Base-by-base conservation (phyloP, 2,888 invertebrate species). In the Allygus modestus region DNA sequence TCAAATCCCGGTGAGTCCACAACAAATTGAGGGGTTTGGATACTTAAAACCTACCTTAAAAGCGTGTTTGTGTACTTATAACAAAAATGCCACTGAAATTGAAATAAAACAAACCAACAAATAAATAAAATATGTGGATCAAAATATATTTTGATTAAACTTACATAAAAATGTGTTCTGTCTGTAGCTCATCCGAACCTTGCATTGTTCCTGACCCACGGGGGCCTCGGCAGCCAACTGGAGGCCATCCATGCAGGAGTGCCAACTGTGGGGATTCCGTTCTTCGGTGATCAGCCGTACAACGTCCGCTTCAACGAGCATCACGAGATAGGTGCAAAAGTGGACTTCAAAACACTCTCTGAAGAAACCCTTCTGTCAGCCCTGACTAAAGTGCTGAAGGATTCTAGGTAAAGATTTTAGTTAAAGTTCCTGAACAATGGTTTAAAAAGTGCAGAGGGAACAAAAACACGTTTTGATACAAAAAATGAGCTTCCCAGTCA, bases 141-240 rank as follows among this genome's bases (percentile, higher is more conserved):
- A n/a, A n/a, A n/a, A n/a, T n/a, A n/a, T n/a, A n/a, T n/a, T n/a
- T n/a, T n/a, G n/a, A n/a, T n/a, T n/a, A n/a, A n/a, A n/a, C n/a
- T n/a, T n/a, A n/a, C n/a, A n/a, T n/a, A n/a, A n/a, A n/a, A n/a
- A n/a, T n/a, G n/a, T n/a, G 9, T 37, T 37, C 9, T 37, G 12
- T 46, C 12, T 15, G 17, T 69, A 87, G 87, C 84, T 1, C 87
- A 87, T 51, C 82, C 85, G n/a, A 87, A 87, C 51, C 65, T 81
- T 12, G 28, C 41, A 15, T 75, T 86, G 28, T 87, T 87, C 83
- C 86, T 87, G 20, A 87, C 86, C 11, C 87, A 87, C 33, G 87
- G 86, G 1, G 87, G 87, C 1, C 84, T 86, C 37, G 77, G 83
- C 51, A 87, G 87, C 37, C 79, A 82, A 31, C 69, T 83, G 12